A percentile compares a stretch with the other conserved stretches of the same genome.
Evolutionary conservation across 2,888 invertebrate genomes (phyloP).

Genomic region (Camponotus fellah): DNA sequence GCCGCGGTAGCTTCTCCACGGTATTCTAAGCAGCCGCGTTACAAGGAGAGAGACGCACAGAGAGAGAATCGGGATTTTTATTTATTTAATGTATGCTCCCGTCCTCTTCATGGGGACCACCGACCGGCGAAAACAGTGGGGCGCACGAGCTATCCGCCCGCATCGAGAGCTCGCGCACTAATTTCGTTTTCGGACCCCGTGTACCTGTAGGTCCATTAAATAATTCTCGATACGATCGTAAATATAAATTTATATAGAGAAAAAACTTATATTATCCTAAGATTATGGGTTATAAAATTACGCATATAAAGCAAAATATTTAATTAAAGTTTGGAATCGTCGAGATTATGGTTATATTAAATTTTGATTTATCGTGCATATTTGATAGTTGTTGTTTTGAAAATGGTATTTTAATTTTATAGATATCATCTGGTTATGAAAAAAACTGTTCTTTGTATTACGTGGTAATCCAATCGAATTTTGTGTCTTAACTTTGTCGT

Average conservation of each 20-base stretch:
- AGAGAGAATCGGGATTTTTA: conserved; percentile 66
- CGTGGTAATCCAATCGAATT: neutral
- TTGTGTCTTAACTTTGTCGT: neutral
- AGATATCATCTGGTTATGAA: neutral
- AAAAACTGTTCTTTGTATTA: neutral
- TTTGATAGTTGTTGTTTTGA: neutral
- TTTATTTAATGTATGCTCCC: conserved; percentile 74
- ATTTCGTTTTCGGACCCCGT: conserved; percentile 70
- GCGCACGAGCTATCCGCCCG: conserved; percentile 68
- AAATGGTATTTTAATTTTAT: neutral
- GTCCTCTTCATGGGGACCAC: conserved; percentile 64
- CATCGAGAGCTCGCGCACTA: conserved; percentile 69
- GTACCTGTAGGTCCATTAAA: neutral
- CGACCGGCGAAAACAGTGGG: conserved; percentile 72
- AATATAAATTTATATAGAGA: neutral
- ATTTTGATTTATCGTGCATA: neutral
- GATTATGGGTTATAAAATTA: neutral
- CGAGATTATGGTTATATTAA: neutral
- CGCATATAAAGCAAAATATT: neutral
- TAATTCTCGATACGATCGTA: neutral
- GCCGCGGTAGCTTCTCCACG: conserved; percentile 71
- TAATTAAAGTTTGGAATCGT: conserved; percentile 1
- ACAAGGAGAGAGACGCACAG: conserved; percentile 29
- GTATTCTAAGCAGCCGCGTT: conserved; percentile 72
- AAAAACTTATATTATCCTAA: neutral